Conservation (phyloP, 2,113 vertebrate genomes). For the Plecturocebus donacophilus region DNA sequence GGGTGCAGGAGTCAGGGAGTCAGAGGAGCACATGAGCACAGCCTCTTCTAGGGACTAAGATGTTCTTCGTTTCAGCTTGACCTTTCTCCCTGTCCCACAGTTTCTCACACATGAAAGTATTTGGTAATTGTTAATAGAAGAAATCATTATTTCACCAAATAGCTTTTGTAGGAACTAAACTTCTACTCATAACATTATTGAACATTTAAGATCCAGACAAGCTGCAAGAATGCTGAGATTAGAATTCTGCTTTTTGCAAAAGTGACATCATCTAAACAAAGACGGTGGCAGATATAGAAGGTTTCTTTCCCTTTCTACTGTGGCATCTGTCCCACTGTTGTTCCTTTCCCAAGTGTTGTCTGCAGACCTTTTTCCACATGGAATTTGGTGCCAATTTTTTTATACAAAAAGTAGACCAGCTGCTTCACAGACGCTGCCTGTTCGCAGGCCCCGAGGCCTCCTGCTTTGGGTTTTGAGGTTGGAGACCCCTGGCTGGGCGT, state of each 20-base stretch:
- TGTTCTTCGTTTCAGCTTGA: fast-evolving
- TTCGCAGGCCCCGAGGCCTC: neutral
- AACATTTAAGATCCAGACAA: neutral
- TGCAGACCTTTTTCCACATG: neutral
- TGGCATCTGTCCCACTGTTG: fast-evolving
- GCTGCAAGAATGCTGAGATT: neutral
- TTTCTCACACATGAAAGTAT: fast-evolving
- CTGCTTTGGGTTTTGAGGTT: neutral
- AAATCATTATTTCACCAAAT: neutral
- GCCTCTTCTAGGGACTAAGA: fast-evolving
- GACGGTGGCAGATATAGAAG: neutral
- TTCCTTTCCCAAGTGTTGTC: neutral
- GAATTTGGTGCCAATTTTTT: fast-evolving
- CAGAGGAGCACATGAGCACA: fast-evolving
- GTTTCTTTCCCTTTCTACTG: neutral
- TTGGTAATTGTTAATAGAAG: neutral
- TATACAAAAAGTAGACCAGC: neutral
- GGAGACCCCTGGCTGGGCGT: neutral
- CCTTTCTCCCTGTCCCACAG: fast-evolving
- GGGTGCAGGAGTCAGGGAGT: fast-evolving
- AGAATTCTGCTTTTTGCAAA: neutral
- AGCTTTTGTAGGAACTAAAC: neutral
- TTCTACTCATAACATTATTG: neutral
- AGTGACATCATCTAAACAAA: neutral
- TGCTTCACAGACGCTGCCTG: too few species aligned